phyloP scores from a whole-genome alignment of 2,797 vertebrate species.

The Gastrophryne carolinensis region DNA sequence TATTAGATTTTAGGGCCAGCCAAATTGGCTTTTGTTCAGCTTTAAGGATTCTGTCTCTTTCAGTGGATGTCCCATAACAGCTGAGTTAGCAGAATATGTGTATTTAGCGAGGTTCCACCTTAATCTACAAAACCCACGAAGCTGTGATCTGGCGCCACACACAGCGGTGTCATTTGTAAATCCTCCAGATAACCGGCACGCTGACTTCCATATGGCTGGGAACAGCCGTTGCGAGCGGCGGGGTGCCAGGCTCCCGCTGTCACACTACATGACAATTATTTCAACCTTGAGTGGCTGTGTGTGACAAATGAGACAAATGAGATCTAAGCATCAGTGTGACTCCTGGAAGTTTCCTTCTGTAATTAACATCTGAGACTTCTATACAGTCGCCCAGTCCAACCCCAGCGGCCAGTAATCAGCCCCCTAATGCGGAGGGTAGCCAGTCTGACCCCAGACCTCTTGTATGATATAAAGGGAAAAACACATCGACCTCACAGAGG shows the following conservation, averaged over 20 bases:
- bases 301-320: conserved; percentile 31
- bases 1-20: too few relatives aligned
- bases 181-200: conserved; percentile 20
- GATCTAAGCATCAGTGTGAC: conserved; percentile 2
- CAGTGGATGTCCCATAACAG: background rate
- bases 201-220: conserved; percentile 29
- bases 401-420: conserved; percentile 1
- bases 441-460: background rate
- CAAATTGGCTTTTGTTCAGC: too few relatives aligned
- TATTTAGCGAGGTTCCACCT: background rate
- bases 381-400: background rate
- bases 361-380: conserved; percentile 25
- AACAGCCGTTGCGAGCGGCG: conserved; percentile 17
- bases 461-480: too few relatives aligned
- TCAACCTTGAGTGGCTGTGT: conserved; percentile 5
- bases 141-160: background rate
- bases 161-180: conserved; percentile 22
- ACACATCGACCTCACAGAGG: too few relatives aligned
- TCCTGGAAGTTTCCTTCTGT: conserved; percentile 8
- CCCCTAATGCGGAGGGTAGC: background rate
- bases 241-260: conserved; percentile 14
- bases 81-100: background rate
- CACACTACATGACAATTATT: conserved; percentile 22
- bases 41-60: background rate
- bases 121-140: conserved; percentile 9